Evolutionary conservation across 2,113 vertebrate species (phyloP), one percentile per base, ranked within the genome.

Genomic region (Periophthalmodon schlosseri): DNA sequence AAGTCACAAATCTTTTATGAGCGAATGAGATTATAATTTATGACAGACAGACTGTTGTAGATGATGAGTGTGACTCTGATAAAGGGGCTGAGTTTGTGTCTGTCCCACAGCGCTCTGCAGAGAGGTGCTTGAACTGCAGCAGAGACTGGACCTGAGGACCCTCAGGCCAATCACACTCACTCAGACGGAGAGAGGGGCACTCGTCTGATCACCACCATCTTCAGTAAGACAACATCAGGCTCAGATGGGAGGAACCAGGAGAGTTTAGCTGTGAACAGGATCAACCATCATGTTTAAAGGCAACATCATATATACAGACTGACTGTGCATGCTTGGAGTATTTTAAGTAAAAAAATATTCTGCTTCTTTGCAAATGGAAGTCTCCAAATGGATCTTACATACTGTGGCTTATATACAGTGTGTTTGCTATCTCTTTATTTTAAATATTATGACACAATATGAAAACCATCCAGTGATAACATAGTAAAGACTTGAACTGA

Each of bases 81-180:
- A 13, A 0, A 28, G 24, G 57, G 73, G 73, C 75, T 50, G 68
- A 69, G 73, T 73, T 2, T 65, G 77, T 69, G 75, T 12, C 61
- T 67, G 79, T 69, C 58, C 60, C 50, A 70, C 52, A 56, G 52
- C 20, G 18, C 52, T 56, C 52, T 56, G 5, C n/a, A 3, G 58
- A 85, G 77, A 77, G 72, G 66, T 78, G 66, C 84, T 87, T 72
- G 54, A 82, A 72, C 69, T 70, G 14, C 77, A 72, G 71, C 52
- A 2, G 57, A 75, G 82, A 71, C 60, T 23, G 76, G 77, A 78
- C 36, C 71, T 74, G 63, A 75, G 75, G 58, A 75, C 72, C 76
- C 87, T 87, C 39, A 14, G 69, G 69, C 78, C 78, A 70, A 83
- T 83, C 80, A 84, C 57, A 73, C 67, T 69, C 33, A 67, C 75